phyloP scores from a whole-genome alignment of 2,797 vertebrate species.

The Strix occidentalis region DNA sequence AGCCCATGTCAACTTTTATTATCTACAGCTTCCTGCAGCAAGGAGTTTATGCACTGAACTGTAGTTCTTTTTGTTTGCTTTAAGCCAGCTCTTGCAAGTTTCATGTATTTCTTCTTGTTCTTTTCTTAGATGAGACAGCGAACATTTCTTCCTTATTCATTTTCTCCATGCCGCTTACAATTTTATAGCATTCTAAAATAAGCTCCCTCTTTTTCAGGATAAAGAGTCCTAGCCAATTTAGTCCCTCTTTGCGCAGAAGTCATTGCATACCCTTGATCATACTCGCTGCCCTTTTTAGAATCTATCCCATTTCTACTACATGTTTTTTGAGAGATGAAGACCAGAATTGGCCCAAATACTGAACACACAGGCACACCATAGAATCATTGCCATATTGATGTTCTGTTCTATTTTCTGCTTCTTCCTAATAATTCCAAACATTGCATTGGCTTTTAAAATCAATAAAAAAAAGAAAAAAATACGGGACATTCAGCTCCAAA shows the following conservation, averaged over 20 bases:
- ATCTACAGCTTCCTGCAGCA: neutral
- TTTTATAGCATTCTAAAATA: slow-evolving; percentile 42
- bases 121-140: neutral
- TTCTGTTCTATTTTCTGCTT: neutral
- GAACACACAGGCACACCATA: accelerated
- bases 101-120: neutral
- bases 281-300: neutral
- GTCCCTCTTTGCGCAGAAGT: neutral
- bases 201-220: neutral
- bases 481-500: neutral
- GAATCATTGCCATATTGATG: neutral
- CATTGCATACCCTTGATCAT: neutral
- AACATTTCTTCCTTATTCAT: neutral
- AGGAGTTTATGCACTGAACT: neutral
- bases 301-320: neutral
- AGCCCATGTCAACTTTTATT: neutral
- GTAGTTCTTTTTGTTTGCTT: neutral
- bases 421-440: neutral
- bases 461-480: neutral
- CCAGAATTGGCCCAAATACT: neutral
- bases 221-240: neutral
- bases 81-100: neutral
- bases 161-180: neutral
- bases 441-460: neutral
- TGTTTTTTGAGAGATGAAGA: neutral